Evolutionary conservation across 2,797 vertebrate genomes (phyloP).

Genomic region (Psittacula derbiana): DNA sequence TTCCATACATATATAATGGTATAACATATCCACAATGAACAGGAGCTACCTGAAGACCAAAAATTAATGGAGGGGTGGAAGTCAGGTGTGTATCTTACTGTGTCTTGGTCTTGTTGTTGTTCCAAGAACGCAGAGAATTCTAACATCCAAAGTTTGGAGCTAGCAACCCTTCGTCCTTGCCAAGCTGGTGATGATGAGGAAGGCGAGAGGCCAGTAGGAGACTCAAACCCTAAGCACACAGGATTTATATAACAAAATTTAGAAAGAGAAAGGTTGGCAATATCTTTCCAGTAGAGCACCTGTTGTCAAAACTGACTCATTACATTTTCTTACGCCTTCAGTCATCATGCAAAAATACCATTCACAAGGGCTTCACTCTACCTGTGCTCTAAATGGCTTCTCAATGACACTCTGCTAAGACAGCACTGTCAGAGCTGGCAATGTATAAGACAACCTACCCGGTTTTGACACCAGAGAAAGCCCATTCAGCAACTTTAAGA

Average conservation of each 20-base stretch:
- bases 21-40: background rate
- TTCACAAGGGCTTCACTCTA: background rate
- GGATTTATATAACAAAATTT: background rate
- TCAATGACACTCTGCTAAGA: background rate
- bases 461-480: background rate
- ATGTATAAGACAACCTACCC: background rate
- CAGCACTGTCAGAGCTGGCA: background rate
- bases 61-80: background rate
- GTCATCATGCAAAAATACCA: background rate
- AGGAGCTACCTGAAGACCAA: background rate
- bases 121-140: conserved; percentile 96
- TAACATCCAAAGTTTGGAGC: conserved; percentile 92
- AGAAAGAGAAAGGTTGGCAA: background rate
- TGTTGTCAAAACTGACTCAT: background rate
- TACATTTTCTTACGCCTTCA: background rate
- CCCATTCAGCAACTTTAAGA: background rate
- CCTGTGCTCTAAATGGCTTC: background rate
- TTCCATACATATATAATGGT: background rate
- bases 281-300: background rate
- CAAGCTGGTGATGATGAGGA: conserved; percentile 85
- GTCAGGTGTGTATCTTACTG: conserved; percentile 78
- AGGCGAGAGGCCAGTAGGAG: conserved; percentile 82
- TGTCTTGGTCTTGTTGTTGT: conserved; percentile 90
- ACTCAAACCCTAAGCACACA: conserved; percentile 85
- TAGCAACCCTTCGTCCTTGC: conserved; percentile 91